A percentile compares a stretch with the other conserved stretches of the same genome.
Evolutionary conservation across 1,140 invertebrate genomes (phyloP).

Genomic region (Solenopsis invicta): DNA sequence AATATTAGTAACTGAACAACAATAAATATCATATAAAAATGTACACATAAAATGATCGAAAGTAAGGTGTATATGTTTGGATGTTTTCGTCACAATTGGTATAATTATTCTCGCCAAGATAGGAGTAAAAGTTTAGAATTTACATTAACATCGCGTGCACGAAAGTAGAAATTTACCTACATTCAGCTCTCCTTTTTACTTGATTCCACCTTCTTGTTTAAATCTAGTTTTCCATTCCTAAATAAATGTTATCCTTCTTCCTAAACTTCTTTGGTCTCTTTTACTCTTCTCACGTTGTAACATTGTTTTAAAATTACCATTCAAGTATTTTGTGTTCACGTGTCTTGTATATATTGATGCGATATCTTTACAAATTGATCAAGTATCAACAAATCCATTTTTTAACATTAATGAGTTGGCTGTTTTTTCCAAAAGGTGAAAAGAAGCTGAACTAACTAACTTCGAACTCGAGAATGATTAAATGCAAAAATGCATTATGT

Average conservation of each 20-base stretch:
- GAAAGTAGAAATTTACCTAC: conserved; percentile 42
- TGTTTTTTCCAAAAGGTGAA: not conserved
- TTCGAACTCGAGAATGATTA: not conserved
- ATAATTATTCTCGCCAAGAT: conserved; percentile 47
- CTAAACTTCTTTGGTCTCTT: not conserved
- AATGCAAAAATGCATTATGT: not conserved
- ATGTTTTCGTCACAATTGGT: conserved; percentile 45
- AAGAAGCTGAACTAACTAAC: not conserved
- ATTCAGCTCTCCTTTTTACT: conserved; percentile 27
- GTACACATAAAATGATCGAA: not conserved
- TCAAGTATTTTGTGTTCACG: not conserved
- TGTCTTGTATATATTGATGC: not conserved
- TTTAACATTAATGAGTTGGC: not conserved
- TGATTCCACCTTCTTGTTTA: not conserved
- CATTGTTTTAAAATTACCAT: not conserved
- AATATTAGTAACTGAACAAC: not conserved
- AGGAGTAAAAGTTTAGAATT: conserved; percentile 56
- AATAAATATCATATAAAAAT: not conserved
- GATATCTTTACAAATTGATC: not conserved
- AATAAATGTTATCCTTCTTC: not conserved
- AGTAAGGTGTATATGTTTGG: not conserved
- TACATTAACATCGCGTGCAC: conserved; percentile 52
- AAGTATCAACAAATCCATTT: not conserved
- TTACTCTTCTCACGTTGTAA: not conserved
- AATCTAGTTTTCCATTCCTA: conserved; percentile 6